Conservation (phyloP, 1,140 invertebrate species). For the Drosophila repletoides region DNA sequence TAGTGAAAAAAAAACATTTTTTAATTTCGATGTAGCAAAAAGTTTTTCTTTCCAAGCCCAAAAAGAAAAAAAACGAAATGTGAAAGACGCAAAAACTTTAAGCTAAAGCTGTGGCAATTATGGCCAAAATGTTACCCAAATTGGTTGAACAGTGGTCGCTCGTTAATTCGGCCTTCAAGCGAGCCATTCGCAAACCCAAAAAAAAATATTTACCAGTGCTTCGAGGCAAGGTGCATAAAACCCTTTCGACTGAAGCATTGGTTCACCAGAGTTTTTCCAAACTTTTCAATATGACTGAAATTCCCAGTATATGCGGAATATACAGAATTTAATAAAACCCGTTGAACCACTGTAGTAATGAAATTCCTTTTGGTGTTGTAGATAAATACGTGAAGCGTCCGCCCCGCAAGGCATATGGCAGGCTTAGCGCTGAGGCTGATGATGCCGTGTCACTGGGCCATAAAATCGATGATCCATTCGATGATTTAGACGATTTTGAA, state of each 20-base stretch:
- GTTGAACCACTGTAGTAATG: too few species aligned
- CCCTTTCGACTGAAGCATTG: too few species aligned
- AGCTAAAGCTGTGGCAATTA: conserved; percentile 11
- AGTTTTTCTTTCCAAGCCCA: too few species aligned
- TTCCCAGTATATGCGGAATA: too few species aligned
- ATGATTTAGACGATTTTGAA: conserved; percentile 81
- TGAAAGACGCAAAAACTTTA: not conserved
- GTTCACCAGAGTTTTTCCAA: too few species aligned
- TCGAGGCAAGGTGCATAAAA: too few species aligned
- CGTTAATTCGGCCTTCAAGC: too few species aligned
- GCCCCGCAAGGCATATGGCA: conserved; percentile 80
- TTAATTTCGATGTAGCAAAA: conserved; percentile 45
- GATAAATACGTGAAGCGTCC: conserved; percentile 81
- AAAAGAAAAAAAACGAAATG: not conserved
- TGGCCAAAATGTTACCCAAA: conserved; percentile 25
- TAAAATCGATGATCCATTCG: conserved; percentile 82
- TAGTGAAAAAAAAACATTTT: conserved; percentile 46
- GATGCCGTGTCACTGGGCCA: conserved; percentile 71
- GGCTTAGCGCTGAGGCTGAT: conserved; percentile 76
- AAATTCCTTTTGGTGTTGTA: conserved; percentile 53
- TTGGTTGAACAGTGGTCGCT: not conserved
- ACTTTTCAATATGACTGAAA: too few species aligned
- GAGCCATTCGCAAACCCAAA: too few species aligned
- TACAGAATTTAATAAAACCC: too few species aligned
- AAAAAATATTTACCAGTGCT: too few species aligned